A percentile compares a stretch with the other conserved stretches of the same genome.
phyloP scores from a whole-genome alignment of 2,888 invertebrate genomes.

The Morinoia aosen region DNA sequence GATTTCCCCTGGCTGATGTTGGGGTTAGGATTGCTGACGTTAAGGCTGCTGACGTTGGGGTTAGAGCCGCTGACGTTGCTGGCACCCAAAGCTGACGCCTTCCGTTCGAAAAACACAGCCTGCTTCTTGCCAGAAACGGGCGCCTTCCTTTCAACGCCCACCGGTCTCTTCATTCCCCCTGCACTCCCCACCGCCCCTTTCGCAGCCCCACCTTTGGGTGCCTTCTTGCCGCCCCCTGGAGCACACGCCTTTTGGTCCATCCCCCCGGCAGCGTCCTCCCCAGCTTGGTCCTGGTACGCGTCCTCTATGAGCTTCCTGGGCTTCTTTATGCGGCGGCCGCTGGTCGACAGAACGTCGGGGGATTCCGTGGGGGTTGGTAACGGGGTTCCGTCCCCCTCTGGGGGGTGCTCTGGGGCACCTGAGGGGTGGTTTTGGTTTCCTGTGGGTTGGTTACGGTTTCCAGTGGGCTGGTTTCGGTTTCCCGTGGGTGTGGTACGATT shows the following conservation, averaged over 20 bases:
- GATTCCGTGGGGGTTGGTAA: neutral
- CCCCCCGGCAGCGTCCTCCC: neutral
- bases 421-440: neutral
- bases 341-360: conserved; percentile 19
- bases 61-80: neutral
- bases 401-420: neutral
- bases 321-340: conserved; percentile 34
- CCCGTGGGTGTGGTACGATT: neutral
- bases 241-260: neutral
- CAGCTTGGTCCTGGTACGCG: conserved; percentile 22
- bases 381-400: neutral
- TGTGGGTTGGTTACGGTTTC: too few relatives aligned
- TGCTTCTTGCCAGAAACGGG: neutral
- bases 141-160: neutral
- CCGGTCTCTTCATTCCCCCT: neutral
- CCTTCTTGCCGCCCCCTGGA: neutral
- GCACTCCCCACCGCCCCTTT: neutral
- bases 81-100: neutral
- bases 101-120: neutral
- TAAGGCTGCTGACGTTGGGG: neutral
- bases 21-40: neutral
- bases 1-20: neutral
- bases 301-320: conserved; percentile 33
- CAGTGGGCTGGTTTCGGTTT: too few relatives aligned
- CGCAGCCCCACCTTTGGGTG: neutral